Conservation (phyloP, 2,888 invertebrate genomes). For the Drosophila atripex region DNA sequence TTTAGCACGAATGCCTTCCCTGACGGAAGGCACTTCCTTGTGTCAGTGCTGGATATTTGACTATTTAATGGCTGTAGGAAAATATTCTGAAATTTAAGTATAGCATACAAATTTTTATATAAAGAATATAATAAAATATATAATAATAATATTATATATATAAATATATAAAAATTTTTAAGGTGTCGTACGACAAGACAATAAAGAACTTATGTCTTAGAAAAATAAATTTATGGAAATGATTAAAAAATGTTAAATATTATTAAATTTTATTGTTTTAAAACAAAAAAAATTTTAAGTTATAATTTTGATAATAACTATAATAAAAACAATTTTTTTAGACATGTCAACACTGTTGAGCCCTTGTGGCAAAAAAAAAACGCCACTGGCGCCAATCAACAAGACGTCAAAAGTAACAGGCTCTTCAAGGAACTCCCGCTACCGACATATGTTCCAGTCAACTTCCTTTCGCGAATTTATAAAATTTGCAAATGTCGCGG, state of each 20-base stretch:
- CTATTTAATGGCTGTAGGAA: background rate
- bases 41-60: background rate
- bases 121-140: no score
- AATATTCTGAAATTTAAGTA: no score
- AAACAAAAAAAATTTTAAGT: no score
- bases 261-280: no score
- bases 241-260: no score
- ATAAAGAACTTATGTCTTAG: no score
- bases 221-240: no score
- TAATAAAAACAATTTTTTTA: no score
- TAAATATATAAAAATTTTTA: no score
- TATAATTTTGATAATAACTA: background rate
- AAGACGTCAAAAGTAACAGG: conserved; percentile 61
- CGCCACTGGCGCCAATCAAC: conserved; percentile 63
- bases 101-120: no score
- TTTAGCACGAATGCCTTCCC: conserved; percentile 47
- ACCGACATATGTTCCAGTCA: conserved; percentile 68
- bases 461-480: conserved; percentile 70
- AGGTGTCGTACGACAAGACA: no score
- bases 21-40: background rate
- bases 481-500: conserved; percentile 68
- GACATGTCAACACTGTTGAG: conserved; percentile 1
- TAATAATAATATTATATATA: no score
- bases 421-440: conserved; percentile 31
- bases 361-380: background rate